Base-by-base conservation (phyloP, 2,888 invertebrate species). In the Tuberolachnus salignus region DNA sequence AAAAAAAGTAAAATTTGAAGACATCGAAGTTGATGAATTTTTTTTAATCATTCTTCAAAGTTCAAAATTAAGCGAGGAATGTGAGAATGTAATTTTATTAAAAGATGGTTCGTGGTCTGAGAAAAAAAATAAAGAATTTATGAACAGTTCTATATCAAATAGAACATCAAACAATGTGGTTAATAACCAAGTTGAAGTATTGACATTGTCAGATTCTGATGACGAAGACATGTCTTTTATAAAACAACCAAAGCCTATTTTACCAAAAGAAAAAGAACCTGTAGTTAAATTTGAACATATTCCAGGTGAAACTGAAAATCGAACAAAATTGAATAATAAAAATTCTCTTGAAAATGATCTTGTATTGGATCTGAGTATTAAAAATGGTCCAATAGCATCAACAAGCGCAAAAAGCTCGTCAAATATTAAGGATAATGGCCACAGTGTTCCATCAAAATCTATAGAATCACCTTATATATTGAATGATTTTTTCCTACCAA, bases 1-100 rank as follows among this genome's bases (percentile, higher is more conserved):
- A 86, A 93, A 94, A 83, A 78, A 67, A 67, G 16, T 59, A 8
- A 67, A 49, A 16, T 78, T 67, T 59, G 75, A 78, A 57, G 34
- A 78, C n/a, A 46, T 78, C 34, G 75, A 78, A 67, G 34, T 78
- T 19, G 75, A 78, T 67, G 67, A 67, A 42, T 78, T 78, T 78
- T 78, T 78, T 67, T 59, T 78, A 59, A 46, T 49, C 3, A 59
- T 78, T 16, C 46, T 78, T 34, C n/a, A 78, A 59, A 78, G 49
- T 78, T 49, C 67, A 49, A 49, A 67, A 26, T 57, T 78, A 42
- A 67, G 55, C 16, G 13, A 67, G 19, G 67, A 67, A 8, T 67
- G 75, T 67, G 75, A 78, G 46, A 67, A 46, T 67, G 63, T 78
- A 2, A 67, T 78, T 49, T 78, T 78, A 26, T 57, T 64, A 59